phyloP scores from a whole-genome alignment of 64 coral and sea anemone genomes.

The Pachyseris speciosa region DNA sequence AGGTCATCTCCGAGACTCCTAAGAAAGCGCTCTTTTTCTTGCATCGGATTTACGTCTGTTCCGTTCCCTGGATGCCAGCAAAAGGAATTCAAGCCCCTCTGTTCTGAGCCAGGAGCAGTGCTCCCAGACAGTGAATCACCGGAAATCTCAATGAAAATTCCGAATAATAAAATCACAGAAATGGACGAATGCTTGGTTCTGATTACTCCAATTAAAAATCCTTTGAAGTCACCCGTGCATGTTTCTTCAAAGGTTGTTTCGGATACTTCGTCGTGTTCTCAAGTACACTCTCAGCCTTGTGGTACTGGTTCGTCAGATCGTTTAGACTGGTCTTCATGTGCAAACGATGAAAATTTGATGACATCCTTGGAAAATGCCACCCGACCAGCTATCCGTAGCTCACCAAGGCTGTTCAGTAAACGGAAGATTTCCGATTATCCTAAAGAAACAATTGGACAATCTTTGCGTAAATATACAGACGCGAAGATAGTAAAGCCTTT shows the following conservation, averaged over 20 bases:
- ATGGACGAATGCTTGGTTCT: neutral
- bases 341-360: neutral
- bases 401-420: neutral
- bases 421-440: neutral
- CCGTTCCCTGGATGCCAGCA: slow-evolving; percentile 2
- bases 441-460: neutral
- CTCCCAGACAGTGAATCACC: neutral
- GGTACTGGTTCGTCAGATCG: neutral
- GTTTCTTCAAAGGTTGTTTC: neutral
- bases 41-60: slow-evolving; percentile 76
- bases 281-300: neutral
- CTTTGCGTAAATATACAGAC: neutral
- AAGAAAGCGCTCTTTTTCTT: slow-evolving; percentile 85
- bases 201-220: neutral
- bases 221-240: neutral
- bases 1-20: slow-evolving; percentile 83
- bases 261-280: neutral
- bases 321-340: neutral
- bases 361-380: neutral
- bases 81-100: neutral
- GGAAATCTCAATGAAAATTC: neutral
- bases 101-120: neutral
- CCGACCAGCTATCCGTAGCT: neutral
- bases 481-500: neutral
- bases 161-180: neutral